Base-by-base conservation (phyloP, 1,140 invertebrate species). In the Caerostris extrusa region DNA sequence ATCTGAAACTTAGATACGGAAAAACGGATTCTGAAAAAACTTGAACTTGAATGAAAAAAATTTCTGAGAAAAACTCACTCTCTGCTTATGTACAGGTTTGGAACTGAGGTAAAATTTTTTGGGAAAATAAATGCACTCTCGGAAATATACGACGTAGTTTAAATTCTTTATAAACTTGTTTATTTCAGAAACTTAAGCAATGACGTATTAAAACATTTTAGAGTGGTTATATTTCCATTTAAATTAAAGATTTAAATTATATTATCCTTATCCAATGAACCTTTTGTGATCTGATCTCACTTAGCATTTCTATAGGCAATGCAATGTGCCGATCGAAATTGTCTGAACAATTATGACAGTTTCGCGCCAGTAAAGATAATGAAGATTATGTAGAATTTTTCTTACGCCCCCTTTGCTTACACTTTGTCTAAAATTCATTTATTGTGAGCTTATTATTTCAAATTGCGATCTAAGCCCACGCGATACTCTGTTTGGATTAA, bases 261-360 rank as follows among this genome's bases (percentile, higher is more conserved):
- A 77, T 77, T 77, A 50, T 77, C 50, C 71, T 50, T 34, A 77
- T 50, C 8, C 7, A 1, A 77, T 50, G 19, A 10, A 77, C 71
- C 50, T 77, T 12, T 53, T 34, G 19, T 77, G 71, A 77, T 77
- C 53, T 77, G 34, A 8, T 77, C 71, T 12, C 8, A 34, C 53
- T 77, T 50, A 77, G 53, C 7, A 77, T 77, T 77, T 34, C 71
- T 77, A 53, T 77, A 50, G 14, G 34, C 14, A 19, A 0, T 71
- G 19, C 69, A 71, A 71, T 10, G 50, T 50, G 71, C 8, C 5
- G 10, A 34, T 5, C 50, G 19, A 77, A 77, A 77, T 53, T 77
- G 71, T 77, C 71, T 77, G 71, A 34, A 77, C 71, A 50, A 77
- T 77, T 77, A 50, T 77, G 71, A 12, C 71, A 77, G 71, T 12